Percentiles rank a stretch among this genome's conserved stretches.
These are phyloP conservation scores for Gryon sp. DNA, from an alignment of 1,140 invertebrate species.

Conservation along the genomic window DNA sequence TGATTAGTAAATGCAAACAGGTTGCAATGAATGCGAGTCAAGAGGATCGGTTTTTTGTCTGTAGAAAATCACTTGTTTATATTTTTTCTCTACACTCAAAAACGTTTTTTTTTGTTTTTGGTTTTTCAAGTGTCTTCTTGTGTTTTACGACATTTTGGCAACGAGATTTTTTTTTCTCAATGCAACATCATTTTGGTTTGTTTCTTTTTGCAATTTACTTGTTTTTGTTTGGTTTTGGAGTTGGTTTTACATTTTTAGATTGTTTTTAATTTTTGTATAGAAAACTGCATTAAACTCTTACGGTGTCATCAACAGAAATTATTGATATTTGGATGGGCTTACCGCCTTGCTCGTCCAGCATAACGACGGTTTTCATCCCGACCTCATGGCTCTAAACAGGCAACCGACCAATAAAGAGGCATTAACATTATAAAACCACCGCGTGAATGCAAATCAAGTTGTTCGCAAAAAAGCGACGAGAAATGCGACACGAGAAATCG, in stretches of 20 bases:
- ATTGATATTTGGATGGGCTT: conserved; percentile 82
- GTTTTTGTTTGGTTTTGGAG: conserved; percentile 1
- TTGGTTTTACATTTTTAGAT: conserved; percentile 7
- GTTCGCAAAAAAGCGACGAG: conserved; percentile 40
- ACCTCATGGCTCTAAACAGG: conserved; percentile 94
- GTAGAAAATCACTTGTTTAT: background rate
- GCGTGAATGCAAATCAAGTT: conserved; percentile 49
- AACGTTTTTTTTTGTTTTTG: background rate
- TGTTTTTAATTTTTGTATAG: conserved; percentile 25
- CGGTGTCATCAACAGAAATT: conserved; percentile 63
- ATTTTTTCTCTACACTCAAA: background rate
- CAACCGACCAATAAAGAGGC: conserved; percentile 79
- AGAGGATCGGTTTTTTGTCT: conserved; percentile 42
- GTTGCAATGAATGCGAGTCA: conserved; percentile 47
- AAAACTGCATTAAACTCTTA: conserved; percentile 38
- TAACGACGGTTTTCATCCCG: conserved; percentile 95
- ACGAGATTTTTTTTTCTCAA: too few species aligned
- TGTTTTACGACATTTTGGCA: too few species aligned
- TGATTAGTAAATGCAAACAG: conserved; percentile 64
- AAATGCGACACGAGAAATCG: conserved; percentile 30
- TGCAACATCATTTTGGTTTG: too few species aligned
- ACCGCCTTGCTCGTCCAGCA: conserved; percentile 97
- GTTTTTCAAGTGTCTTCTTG: background rate
- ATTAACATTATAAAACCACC: conserved; percentile 71
- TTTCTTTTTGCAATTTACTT: background rate